phyloP scores from a whole-genome alignment of 2,888 invertebrate genomes.

The Leucophenga maculata region DNA sequence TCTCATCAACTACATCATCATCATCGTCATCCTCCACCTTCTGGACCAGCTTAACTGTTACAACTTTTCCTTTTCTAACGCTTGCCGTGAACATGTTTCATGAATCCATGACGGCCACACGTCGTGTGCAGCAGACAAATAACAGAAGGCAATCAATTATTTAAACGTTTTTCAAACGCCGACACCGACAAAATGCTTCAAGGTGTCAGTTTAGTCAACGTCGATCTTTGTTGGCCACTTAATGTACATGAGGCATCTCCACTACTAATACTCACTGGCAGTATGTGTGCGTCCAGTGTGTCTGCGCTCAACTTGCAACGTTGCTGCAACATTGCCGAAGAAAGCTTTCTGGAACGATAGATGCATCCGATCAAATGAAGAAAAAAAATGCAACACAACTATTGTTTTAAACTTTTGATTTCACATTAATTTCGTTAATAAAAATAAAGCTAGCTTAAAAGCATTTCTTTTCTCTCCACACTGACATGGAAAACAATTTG shows the following conservation, averaged over 20 bases:
- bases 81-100: background rate
- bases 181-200: constrained; percentile 2
- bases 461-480: constrained; percentile 40
- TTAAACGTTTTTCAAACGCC: constrained; percentile 23
- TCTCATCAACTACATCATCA: constrained; percentile 1
- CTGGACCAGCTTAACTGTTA: background rate
- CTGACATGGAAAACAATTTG: constrained; percentile 49
- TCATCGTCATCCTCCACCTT: background rate
- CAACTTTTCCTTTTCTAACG: background rate
- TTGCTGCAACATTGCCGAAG: no score
- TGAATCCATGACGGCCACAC: no score
- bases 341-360: background rate
- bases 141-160: constrained; percentile 33
- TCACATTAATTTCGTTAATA: constrained; percentile 28
- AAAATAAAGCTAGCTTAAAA: constrained; percentile 39
- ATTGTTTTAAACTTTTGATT: constrained; percentile 30
- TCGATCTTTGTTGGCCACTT: constrained; percentile 11
- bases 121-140: background rate
- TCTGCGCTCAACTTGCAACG: background rate
- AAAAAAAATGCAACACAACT: constrained; percentile 23
- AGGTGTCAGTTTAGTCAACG: constrained; percentile 5
- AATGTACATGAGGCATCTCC: background rate
- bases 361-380: background rate
- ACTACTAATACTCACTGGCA: no score
- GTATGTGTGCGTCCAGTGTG: background rate